These are phyloP conservation scores for Rhagophthalmus giganteus DNA, from an alignment of 2,888 invertebrate species.

Conservation along the genomic window DNA sequence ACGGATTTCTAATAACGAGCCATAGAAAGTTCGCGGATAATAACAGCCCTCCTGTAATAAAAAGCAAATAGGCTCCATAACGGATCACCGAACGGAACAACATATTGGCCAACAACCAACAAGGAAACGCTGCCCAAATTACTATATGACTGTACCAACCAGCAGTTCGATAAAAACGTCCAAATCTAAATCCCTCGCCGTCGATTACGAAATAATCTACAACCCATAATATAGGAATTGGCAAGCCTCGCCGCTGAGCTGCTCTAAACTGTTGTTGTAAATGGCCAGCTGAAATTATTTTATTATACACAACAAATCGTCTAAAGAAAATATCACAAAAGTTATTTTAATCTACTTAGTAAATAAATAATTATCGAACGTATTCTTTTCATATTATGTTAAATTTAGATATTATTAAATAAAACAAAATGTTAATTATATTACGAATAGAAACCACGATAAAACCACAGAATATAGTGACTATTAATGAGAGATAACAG, in stretches of 20 bases:
- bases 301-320: not conserved
- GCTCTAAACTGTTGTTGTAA: constrained; percentile 60
- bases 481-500: too few species aligned
- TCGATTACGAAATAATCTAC: constrained; percentile 66
- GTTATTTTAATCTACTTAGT: not conserved
- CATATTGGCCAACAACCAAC: constrained; percentile 61
- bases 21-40: constrained; percentile 59
- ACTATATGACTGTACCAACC: constrained; percentile 64
- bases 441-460: too few species aligned
- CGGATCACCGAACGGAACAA: constrained; percentile 59
- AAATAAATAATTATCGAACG: too few species aligned
- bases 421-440: too few species aligned
- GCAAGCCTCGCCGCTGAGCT: constrained; percentile 60
- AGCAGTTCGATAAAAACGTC: constrained; percentile 60
- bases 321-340: not conserved
- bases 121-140: constrained; percentile 61
- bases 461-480: too few species aligned
- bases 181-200: constrained; percentile 62
- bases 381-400: too few species aligned
- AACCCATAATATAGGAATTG: constrained; percentile 63
- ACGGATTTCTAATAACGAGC: constrained; percentile 57
- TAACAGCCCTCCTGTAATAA: constrained; percentile 57
- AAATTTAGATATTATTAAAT: too few species aligned
- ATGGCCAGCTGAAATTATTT: constrained; percentile 55
- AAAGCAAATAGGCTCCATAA: constrained; percentile 58